Evolutionary conservation across 1,140 invertebrate species (phyloP).

Genomic region (Heterodera carotae): DNA sequence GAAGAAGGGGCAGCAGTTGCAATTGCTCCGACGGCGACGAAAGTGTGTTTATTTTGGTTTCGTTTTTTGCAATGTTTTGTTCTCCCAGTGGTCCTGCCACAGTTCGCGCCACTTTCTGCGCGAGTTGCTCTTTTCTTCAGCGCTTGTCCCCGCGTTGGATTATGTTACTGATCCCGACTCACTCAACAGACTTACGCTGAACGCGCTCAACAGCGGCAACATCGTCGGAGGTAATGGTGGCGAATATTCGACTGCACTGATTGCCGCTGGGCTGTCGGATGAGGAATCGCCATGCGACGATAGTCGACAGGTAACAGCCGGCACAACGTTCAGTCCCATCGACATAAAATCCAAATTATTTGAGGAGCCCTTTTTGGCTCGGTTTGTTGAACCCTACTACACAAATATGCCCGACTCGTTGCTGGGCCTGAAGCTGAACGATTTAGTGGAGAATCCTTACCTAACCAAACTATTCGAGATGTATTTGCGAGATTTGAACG

Average conservation of each 20-base stretch:
- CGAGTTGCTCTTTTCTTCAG: conserved; percentile 45
- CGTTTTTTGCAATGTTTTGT: background rate
- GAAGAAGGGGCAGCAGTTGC: background rate
- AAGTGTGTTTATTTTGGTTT: background rate
- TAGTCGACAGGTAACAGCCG: background rate
- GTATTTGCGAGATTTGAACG: conserved; percentile 49
- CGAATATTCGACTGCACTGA: background rate
- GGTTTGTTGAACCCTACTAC: conserved; percentile 37
- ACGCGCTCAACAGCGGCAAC: conserved; percentile 21
- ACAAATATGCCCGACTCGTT: conserved; percentile 48
- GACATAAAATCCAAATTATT: background rate
- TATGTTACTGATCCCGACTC: conserved; percentile 52
- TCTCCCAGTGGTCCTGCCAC: conserved; percentile 46
- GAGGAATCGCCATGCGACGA: background rate
- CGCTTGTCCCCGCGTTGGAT: conserved; percentile 43
- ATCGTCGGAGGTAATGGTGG: background rate
- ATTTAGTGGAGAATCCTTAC: conserved; percentile 39
- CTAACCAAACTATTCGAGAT: conserved; percentile 48
- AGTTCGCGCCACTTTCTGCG: conserved; percentile 53
- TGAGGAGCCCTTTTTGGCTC: conserved; percentile 30
- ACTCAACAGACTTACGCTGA: conserved; percentile 43
- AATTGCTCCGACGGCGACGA: conserved; percentile 13
- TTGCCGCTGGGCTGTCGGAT: background rate
- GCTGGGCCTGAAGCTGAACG: conserved; percentile 47
- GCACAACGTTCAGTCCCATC: background rate